Base-by-base conservation (phyloP, 2,888 invertebrate species). In the Tenthredo livida region DNA sequence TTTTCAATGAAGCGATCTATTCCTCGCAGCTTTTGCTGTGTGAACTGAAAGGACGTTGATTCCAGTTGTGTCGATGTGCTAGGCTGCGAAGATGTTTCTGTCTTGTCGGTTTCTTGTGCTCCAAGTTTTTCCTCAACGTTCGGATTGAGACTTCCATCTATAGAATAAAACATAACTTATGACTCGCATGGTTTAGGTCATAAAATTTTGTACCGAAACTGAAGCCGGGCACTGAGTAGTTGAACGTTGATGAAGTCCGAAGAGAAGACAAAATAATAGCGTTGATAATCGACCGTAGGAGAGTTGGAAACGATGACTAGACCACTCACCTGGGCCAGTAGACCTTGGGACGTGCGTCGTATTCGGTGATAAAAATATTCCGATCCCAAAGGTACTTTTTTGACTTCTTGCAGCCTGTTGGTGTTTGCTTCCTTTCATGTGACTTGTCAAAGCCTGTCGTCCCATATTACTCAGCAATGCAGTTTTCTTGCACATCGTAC, bases 381-480 rank as follows among this genome's bases (percentile, higher is more conserved):
- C 21, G 21, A 50, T 21, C 43, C n/a, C 78, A 21, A 78, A 54
- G 47, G 15, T 25, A 25, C 29, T 21, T 21, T 47, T 25, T 78
- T 54, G 17, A 25, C 65, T 21, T 25, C 65, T 65, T 65, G 65
- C 50, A 47, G 33, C 65, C 85, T 43, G n/a, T 17, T 40, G 15
- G 40, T 85, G 85, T 33, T 86, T 86, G 72, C 85, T 86, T n/a
- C 77, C 84, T 50, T 29, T 50, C 77, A 78, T 67, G 33, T 86
- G 86, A 75, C 86, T 86, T 21, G 72, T 80, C 7, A 86, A 21
- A 29, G 85, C 86, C 67, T 83, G 84, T 72, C 85, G 84, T 1
- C 86, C 86, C 85, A 86, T 86, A 85, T 86, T 86, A 40, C 86
- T 86, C 4, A 86, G 47, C 6, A 75, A 47, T 67, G 86, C 70